These are phyloP conservation scores for Empidonax alnorum DNA, from an alignment of 2,113 vertebrate species.

Conservation along the genomic window DNA sequence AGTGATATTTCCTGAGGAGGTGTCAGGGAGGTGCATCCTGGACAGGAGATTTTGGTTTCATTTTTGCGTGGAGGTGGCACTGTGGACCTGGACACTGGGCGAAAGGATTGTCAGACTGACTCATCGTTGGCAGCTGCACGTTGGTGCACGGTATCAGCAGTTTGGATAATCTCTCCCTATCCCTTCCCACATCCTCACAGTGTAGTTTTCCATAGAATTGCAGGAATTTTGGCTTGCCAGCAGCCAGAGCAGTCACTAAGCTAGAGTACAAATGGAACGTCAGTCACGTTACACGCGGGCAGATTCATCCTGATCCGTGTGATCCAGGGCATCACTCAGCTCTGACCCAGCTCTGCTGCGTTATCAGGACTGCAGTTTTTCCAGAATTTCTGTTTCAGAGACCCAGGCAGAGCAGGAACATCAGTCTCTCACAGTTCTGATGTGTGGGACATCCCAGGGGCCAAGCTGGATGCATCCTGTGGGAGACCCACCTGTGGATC, in stretches of 20 bases:
- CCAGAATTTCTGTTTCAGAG: neutral
- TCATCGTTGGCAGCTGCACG: neutral
- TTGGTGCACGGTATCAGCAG: neutral
- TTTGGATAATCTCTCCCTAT: neutral
- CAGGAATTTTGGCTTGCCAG: neutral
- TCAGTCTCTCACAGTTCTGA: neutral
- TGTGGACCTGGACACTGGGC: rapidly evolving
- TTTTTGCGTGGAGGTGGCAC: neutral
- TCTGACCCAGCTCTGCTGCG: neutral
- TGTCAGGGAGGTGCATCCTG: neutral
- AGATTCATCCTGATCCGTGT: neutral
- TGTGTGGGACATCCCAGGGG: rapidly evolving
- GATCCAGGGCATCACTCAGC: neutral
- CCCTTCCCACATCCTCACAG: neutral
- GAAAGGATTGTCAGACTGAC: neutral
- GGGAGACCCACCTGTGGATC: no score
- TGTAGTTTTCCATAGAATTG: neutral
- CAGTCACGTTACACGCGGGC: neutral
- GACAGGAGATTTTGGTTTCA: neutral
- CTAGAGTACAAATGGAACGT: neutral
- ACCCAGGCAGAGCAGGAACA: neutral
- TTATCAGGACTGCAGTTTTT: neutral
- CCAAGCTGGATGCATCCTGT: neutral
- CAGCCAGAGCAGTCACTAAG: neutral
- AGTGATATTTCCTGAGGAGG: neutral